phyloP scores from a whole-genome alignment of 1,140 invertebrate species.

The Drosophila sproati region DNA sequence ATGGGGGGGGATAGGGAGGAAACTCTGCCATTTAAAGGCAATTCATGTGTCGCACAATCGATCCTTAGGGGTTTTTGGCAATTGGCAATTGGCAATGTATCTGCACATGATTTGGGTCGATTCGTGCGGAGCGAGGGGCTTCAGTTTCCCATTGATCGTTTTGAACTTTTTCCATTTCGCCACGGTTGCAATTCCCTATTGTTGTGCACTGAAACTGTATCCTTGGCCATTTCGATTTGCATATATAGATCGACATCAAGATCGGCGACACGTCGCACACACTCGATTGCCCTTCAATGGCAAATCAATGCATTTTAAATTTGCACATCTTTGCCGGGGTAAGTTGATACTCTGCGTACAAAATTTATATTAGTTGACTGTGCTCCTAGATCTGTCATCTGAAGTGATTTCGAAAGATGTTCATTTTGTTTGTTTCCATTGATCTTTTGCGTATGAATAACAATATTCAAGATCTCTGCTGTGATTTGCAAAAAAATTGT shows the following conservation, averaged over 20 bases:
- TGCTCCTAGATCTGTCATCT: constrained; percentile 39
- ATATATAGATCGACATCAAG: constrained; percentile 59
- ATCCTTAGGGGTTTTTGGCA: constrained; percentile 34
- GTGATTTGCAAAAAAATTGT: not conserved
- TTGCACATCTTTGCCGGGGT: constrained; percentile 54
- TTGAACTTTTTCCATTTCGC: constrained; percentile 53
- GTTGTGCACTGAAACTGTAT: constrained; percentile 75
- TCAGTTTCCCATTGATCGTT: constrained; percentile 17
- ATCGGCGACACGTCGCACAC: constrained; percentile 55
- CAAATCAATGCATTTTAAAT: constrained; percentile 59
- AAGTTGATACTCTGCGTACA: constrained; percentile 62
- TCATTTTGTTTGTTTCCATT: constrained; percentile 40
- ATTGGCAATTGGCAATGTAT: constrained; percentile 32
- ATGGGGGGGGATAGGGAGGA: constrained; percentile 19
- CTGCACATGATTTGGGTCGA: constrained; percentile 20
- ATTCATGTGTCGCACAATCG: constrained; percentile 68
- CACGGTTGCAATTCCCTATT: constrained; percentile 73
- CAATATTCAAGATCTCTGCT: not conserved
- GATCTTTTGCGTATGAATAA: constrained; percentile 6
- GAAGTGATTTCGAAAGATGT: constrained; percentile 49
- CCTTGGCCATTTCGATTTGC: constrained; percentile 57
- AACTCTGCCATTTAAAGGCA: constrained; percentile 41
- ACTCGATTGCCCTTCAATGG: constrained; percentile 75
- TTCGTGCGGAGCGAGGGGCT: not conserved
- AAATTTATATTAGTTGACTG: constrained; percentile 41